Evolutionary conservation across 2,113 vertebrate species (phyloP).

Genomic region (Dissostichus mawsoni): DNA sequence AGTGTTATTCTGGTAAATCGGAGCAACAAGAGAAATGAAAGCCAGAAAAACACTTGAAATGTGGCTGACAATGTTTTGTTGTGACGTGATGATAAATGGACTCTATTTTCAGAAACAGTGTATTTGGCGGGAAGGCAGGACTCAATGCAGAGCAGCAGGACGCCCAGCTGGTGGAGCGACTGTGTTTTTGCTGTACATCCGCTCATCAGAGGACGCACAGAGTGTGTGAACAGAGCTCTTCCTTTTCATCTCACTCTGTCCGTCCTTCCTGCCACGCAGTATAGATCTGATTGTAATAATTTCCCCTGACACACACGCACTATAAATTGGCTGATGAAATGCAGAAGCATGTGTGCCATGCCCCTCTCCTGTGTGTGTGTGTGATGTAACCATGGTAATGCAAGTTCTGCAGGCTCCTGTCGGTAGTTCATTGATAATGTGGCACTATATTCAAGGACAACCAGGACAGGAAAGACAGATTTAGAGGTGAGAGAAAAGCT

Average conservation of each 20-base stretch:
- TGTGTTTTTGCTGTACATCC: slow-evolving; percentile 22
- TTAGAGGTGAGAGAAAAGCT: slow-evolving; percentile 54
- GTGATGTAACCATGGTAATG: slow-evolving; percentile 67
- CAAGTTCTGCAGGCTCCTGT: slow-evolving; percentile 11
- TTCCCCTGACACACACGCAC: slow-evolving; percentile 2
- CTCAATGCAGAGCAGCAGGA: slow-evolving; percentile 53
- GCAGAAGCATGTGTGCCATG: slow-evolving; percentile 61
- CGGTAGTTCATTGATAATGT: slow-evolving; percentile 51
- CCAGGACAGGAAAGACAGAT: slow-evolving; percentile 48
- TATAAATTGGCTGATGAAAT: slow-evolving; percentile 58
- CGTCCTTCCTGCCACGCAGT: background rate
- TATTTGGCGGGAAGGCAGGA: slow-evolving; percentile 51
- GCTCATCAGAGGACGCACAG: slow-evolving; percentile 23
- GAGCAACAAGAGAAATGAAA: too few species aligned
- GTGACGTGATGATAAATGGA: slow-evolving; percentile 35
- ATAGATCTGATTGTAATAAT: slow-evolving; percentile 42
- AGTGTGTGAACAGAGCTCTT: slow-evolving; percentile 11
- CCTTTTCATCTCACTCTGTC: slow-evolving; percentile 23
- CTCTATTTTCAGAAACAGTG: slow-evolving; percentile 49
- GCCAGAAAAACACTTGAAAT: slow-evolving; percentile 26
- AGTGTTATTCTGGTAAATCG: background rate
- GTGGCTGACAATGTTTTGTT: slow-evolving; percentile 22
- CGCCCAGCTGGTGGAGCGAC: slow-evolving; percentile 41
- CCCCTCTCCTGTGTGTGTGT: slow-evolving; percentile 40
- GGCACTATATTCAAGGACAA: slow-evolving; percentile 29